A percentile compares a stretch with the other conserved stretches of the same genome.
phyloP scores from a whole-genome alignment of 2,797 vertebrate species.

The Esox lucius region DNA sequence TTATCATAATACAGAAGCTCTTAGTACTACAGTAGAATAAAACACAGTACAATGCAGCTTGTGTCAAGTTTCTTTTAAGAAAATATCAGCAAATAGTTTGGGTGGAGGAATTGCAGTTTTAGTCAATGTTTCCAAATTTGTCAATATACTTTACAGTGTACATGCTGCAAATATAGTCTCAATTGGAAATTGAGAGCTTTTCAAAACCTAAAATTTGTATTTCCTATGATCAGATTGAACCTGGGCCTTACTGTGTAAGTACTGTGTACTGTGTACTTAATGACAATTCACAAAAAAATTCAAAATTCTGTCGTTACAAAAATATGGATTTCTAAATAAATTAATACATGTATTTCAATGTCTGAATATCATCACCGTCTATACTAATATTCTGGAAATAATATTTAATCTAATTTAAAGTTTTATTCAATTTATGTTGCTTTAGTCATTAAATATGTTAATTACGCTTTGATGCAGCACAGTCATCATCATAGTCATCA shows the following conservation, averaged over 20 bases:
- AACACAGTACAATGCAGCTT: conserved; percentile 13
- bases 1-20: conserved; percentile 43
- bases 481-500: neutral
- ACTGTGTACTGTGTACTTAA: too few relatives aligned
- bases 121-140: neutral
- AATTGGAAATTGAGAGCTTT: too few relatives aligned
- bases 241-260: too few relatives aligned
- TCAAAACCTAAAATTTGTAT: too few relatives aligned
- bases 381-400: neutral
- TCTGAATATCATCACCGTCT: conserved; percentile 34
- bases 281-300: too few relatives aligned
- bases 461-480: neutral
- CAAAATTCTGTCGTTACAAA: too few relatives aligned
- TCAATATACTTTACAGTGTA: too few relatives aligned
- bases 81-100: too few relatives aligned
- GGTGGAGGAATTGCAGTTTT: neutral
- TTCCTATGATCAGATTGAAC: too few relatives aligned
- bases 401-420: neutral
- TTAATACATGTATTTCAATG: conserved; percentile 37
- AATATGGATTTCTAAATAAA: neutral
- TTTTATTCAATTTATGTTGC: conserved; percentile 30
- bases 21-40: conserved; percentile 29
- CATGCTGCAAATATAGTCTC: too few relatives aligned
- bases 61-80: conserved; percentile 20
- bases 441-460: conserved; percentile 6